These are phyloP conservation scores for Eupithecia exiguata DNA, from an alignment of 2,888 invertebrate genomes.

Conservation along the genomic window DNA sequence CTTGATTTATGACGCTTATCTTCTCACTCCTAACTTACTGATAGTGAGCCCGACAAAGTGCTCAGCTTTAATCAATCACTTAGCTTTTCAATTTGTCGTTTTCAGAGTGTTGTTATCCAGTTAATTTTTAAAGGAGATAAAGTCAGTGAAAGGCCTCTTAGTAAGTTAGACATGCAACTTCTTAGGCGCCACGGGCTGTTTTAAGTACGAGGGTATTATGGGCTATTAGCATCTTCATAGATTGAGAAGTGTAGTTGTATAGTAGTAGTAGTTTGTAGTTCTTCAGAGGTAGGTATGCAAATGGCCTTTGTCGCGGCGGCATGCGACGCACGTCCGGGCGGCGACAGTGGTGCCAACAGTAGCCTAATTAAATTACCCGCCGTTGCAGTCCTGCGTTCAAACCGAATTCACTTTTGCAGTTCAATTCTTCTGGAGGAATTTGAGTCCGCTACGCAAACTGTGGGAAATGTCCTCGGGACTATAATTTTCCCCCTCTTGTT, in stretches of 20 bases:
- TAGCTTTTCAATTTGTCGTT: slow-evolving; percentile 52
- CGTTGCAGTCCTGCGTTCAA: slow-evolving; percentile 56
- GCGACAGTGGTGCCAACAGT: slow-evolving; percentile 68
- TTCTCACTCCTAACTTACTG: slow-evolving; percentile 55
- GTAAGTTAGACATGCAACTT: slow-evolving; percentile 27
- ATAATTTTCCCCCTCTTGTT: not conserved
- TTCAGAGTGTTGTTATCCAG: slow-evolving; percentile 54
- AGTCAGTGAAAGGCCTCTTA: slow-evolving; percentile 31
- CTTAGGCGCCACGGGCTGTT: slow-evolving; percentile 24
- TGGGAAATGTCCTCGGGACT: not conserved
- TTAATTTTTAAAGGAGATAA: slow-evolving; percentile 46
- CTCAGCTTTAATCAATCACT: slow-evolving; percentile 71
- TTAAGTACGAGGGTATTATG: not conserved
- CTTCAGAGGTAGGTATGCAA: slow-evolving; percentile 51
- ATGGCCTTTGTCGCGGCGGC: slow-evolving; percentile 71
- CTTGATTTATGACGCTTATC: slow-evolving; percentile 75
- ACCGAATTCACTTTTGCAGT: slow-evolving; percentile 28
- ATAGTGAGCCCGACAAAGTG: slow-evolving; percentile 67
- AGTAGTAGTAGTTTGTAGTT: not conserved
- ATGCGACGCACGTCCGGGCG: slow-evolving; percentile 73
- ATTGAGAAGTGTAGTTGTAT: not conserved
- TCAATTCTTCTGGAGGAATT: slow-evolving; percentile 48
- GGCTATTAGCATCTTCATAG: not conserved
- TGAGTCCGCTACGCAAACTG: not conserved
- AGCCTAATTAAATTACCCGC: slow-evolving; percentile 76